Evolutionary conservation across 2,888 invertebrate genomes (phyloP).

Genomic region (Globia sparganii): DNA sequence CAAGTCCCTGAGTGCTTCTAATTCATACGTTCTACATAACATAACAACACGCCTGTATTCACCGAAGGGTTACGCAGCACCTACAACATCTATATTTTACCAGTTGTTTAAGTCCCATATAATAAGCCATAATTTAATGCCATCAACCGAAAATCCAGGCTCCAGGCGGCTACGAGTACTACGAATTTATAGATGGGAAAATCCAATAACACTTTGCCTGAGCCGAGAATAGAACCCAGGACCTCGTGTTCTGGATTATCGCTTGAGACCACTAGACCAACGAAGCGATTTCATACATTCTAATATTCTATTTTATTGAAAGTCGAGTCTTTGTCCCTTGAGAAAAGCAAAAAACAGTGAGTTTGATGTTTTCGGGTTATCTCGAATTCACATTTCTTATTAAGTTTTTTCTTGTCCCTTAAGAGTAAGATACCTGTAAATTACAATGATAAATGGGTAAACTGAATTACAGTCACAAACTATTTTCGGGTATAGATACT

Average conservation of each 20-base stretch:
- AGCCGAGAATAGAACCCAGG: too few species aligned
- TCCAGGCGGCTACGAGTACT: neutral
- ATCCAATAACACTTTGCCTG: neutral
- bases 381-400: constrained; percentile 12
- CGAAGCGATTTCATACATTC: neutral
- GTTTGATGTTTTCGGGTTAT: constrained; percentile 24
- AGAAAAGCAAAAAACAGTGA: constrained; percentile 32
- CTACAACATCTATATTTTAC: too few species aligned
- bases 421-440: neutral
- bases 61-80: neutral
- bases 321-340: constrained; percentile 19
- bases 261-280: neutral
- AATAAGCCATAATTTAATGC: neutral
- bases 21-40: neutral
- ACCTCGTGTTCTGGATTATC: neutral
- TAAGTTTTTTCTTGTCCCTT: constrained; percentile 10
- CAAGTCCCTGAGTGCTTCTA: neutral
- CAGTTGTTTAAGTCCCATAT: neutral
- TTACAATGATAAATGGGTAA: neutral
- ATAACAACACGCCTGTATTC: neutral
- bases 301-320: constrained; percentile 16
- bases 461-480: neutral
- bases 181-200: neutral
- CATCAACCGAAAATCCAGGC: neutral
- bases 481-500: neutral